Evolutionary conservation across 23 tunicate species (phyloP).

Genomic region (Diplosoma virens): DNA sequence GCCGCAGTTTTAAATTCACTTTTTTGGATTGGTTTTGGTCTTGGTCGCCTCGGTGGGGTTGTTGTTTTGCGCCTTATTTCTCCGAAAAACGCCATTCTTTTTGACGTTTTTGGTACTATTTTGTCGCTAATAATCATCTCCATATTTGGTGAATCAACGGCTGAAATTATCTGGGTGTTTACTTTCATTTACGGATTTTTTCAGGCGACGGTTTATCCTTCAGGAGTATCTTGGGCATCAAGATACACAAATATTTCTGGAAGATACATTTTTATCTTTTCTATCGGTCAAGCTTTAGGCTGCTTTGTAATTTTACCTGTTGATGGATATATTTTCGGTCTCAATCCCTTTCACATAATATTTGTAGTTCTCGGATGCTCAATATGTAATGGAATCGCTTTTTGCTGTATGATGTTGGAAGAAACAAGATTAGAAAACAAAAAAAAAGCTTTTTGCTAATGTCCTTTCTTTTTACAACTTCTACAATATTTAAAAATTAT

Average conservation of each 20-base stretch:
- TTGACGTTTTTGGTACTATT: conserved; percentile 73
- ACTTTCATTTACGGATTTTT: conserved; percentile 89
- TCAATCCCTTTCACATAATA: conserved; percentile 83
- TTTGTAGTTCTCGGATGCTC: conserved; percentile 84
- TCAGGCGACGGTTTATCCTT: conserved; percentile 85
- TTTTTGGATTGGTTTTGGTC: conserved; percentile 92
- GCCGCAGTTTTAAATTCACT: conserved; percentile 75
- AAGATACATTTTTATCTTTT: conserved; percentile 86
- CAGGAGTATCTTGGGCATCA: conserved; percentile 92
- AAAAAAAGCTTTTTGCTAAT: no score
- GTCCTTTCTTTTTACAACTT: no score
- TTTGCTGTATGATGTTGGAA: conserved; percentile 67
- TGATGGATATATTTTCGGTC: conserved; percentile 67
- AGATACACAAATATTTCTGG: conserved; percentile 95
- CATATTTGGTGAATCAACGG: conserved; percentile 53
- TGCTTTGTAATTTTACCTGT: conserved; percentile 78
- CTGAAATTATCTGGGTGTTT: conserved; percentile 77
- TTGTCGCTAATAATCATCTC: conserved; percentile 59
- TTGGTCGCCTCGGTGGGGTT: conserved; percentile 77
- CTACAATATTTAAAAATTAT: no score
- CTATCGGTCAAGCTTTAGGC: conserved; percentile 93
- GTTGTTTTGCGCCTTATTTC: conserved; percentile 30
- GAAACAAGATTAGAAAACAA: conserved; percentile 28
- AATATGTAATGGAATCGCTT: conserved; percentile 46
- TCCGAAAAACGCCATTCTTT: conserved; percentile 58